Evolutionary conservation across 2,113 vertebrate species (phyloP).

Genomic region (Nothoprocta pentlandii): DNA sequence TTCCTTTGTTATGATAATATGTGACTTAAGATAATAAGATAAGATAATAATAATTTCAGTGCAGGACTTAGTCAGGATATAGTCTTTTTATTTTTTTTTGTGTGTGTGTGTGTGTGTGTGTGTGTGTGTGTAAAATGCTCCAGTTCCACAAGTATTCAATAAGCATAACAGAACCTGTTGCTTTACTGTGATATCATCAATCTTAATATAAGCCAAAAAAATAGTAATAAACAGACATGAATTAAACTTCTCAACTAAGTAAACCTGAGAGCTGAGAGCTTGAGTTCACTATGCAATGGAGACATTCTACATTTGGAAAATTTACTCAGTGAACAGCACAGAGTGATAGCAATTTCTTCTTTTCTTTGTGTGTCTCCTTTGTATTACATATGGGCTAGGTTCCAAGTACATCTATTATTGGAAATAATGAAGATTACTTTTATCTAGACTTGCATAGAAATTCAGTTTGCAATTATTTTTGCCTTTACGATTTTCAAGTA

Average conservation of each 20-base stretch:
- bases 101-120: too few relatives aligned
- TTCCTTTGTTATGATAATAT: neutral
- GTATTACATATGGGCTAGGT: neutral
- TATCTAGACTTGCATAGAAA: neutral
- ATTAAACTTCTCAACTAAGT: neutral
- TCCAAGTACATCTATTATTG: neutral
- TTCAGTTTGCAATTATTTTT: neutral
- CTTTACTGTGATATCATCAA: neutral
- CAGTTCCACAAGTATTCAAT: neutral
- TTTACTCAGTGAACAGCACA: neutral
- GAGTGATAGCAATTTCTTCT: neutral
- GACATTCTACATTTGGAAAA: neutral
- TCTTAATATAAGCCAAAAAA: neutral
- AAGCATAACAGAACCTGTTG: neutral
- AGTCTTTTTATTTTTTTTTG: too few relatives aligned
- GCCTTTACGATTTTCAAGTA: neutral
- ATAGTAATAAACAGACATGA: neutral
- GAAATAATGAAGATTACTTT: neutral
- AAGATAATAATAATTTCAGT: neutral
- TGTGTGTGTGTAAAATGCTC: neutral
- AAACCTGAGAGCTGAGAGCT: neutral
- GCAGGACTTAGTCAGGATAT: neutral
- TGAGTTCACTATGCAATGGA: neutral
- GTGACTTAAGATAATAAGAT: neutral
- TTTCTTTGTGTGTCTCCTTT: neutral